Conservation (phyloP, 2,888 invertebrate genomes). For the Phyllotreta cruciferae region DNA sequence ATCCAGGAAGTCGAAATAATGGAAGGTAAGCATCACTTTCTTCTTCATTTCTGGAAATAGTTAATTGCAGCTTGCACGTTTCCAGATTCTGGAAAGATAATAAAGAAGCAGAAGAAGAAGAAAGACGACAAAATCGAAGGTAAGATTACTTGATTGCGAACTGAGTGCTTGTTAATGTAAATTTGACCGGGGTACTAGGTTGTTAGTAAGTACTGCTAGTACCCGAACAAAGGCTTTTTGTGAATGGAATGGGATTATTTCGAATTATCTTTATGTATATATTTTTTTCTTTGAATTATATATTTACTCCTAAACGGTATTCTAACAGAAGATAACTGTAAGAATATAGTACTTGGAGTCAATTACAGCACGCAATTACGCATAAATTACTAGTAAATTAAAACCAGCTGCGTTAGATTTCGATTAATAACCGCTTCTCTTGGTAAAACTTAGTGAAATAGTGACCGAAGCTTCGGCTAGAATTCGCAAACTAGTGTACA, state of each 20-base stretch:
- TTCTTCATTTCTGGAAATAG: background rate
- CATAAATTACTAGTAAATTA: background rate
- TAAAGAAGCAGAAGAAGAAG: constrained; percentile 53
- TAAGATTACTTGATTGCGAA: constrained; percentile 46
- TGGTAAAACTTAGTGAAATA: background rate
- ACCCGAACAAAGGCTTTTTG: background rate
- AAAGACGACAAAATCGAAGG: constrained; percentile 52
- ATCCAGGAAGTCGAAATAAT: constrained; percentile 61
- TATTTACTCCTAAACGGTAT: background rate
- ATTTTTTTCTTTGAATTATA: constrained; percentile 20
- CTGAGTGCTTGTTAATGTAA: constrained; percentile 18
- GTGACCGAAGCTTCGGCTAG: background rate
- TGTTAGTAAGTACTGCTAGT: constrained; percentile 27
- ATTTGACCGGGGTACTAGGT: constrained; percentile 9
- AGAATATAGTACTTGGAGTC: background rate
- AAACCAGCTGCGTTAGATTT: constrained; percentile 2
- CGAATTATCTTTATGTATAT: constrained; percentile 1
- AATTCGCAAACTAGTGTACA: background rate
- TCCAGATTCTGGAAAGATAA: constrained; percentile 51
- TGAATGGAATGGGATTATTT: constrained; percentile 7
- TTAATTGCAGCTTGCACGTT: constrained; percentile 36
- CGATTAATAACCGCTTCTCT: constrained; percentile 2
- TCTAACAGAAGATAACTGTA: background rate
- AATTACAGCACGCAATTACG: constrained; percentile 9
- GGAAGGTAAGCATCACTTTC: constrained; percentile 54